Evolutionary conservation across 2,113 vertebrate species (phyloP).

Genomic region (Apaloderma vittatum): DNA sequence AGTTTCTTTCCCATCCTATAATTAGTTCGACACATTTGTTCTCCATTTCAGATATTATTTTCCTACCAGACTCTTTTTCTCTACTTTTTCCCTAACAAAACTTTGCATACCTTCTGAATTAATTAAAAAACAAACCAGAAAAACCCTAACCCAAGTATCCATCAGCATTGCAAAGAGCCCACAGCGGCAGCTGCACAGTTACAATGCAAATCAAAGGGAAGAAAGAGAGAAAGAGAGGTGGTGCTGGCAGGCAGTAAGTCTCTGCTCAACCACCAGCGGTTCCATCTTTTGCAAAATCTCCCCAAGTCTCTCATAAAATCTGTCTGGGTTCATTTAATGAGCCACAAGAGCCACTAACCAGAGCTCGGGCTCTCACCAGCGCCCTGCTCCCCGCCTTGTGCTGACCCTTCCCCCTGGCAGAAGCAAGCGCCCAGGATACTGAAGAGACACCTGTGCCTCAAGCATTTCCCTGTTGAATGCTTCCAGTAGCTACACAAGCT

Average conservation of each 20-base stretch:
- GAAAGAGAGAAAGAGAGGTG: too few species aligned
- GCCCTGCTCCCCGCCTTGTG: background rate
- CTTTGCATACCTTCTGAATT: background rate
- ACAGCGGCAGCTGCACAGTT: background rate
- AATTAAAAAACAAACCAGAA: background rate
- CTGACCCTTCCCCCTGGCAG: background rate
- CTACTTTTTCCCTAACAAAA: background rate
- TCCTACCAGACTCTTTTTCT: background rate
- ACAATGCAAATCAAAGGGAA: constrained; percentile 14
- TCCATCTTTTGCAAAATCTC: background rate
- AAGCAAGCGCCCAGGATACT: background rate
- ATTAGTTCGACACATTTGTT: background rate
- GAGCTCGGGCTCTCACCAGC: background rate
- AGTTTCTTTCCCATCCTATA: background rate
- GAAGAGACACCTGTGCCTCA: background rate
- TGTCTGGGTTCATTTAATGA: background rate
- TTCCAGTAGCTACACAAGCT: background rate
- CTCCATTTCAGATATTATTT: background rate
- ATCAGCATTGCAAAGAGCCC: background rate
- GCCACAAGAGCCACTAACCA: background rate
- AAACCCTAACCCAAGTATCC: background rate
- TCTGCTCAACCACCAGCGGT: background rate
- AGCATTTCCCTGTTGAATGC: background rate
- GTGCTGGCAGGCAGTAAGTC: background rate
- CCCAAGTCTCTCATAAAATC: background rate